phyloP scores from a whole-genome alignment of 2,113 vertebrate species.

The Pagrus major region DNA sequence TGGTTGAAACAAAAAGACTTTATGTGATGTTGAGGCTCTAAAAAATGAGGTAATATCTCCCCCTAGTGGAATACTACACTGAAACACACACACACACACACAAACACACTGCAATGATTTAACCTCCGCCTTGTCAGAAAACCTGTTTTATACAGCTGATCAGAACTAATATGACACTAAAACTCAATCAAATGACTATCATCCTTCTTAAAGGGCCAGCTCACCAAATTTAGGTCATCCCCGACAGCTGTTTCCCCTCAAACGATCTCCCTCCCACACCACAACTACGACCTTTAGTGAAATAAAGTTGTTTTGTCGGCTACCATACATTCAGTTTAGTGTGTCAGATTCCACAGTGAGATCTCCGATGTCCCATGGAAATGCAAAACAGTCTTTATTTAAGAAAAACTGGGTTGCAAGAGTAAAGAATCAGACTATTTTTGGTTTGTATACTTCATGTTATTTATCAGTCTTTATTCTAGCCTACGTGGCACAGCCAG shows the following conservation, averaged over 20 bases:
- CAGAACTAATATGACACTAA: conserved; percentile 31
- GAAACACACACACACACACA: conserved; percentile 32
- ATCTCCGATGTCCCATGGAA: conserved; percentile 55
- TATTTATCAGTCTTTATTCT: conserved; percentile 68
- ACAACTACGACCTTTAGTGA: background rate
- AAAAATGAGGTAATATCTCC: conserved; percentile 65
- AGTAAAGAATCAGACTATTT: conserved; percentile 65
- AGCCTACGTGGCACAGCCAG: conserved; percentile 64
- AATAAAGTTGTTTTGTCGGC: conserved; percentile 21
- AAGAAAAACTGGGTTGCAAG: conserved; percentile 55
- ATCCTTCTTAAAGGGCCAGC: conserved; percentile 40
- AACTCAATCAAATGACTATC: conserved; percentile 39
- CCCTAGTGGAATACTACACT: conserved; percentile 65
- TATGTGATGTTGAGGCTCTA: conserved; percentile 59
- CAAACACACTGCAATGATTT: conserved; percentile 38
- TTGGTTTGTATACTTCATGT: conserved; percentile 75
- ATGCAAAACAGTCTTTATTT: conserved; percentile 64
- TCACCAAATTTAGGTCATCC: conserved; percentile 26
- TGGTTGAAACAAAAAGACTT: conserved; percentile 64
- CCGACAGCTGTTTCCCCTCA: background rate
- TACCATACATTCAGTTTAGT: conserved; percentile 30
- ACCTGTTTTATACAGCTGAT: conserved; percentile 52
- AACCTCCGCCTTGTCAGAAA: conserved; percentile 49
- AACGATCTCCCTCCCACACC: conserved; percentile 6
- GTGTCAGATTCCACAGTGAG: conserved; percentile 37